Percentiles rank a stretch among this genome's conserved stretches.
These are phyloP conservation scores for Cisticola juncidis DNA, from an alignment of 2,113 vertebrate genomes.

Conservation along the genomic window DNA sequence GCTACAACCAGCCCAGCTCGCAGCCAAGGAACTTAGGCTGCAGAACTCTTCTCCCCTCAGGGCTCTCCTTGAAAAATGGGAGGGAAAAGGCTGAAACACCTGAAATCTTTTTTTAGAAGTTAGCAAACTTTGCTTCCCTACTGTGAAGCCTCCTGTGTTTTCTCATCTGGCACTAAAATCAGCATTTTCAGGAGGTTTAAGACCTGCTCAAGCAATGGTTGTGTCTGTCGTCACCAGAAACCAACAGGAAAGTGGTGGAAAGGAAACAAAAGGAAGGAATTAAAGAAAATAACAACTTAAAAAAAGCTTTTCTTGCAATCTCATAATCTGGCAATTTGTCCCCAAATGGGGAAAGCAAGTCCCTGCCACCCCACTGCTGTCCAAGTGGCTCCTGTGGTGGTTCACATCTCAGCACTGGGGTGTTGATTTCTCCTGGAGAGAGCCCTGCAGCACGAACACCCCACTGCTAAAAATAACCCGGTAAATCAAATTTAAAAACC, in stretches of 20 bases:
- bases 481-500: slow-evolving; percentile 44
- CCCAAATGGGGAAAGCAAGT: fast-evolving
- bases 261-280: not conserved
- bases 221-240: not conserved
- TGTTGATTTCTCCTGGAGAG: not conserved
- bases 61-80: not conserved
- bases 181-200: not conserved
- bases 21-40: not conserved
- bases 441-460: slow-evolving; percentile 17
- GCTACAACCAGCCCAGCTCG: not conserved
- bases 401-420: not conserved
- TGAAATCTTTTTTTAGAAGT: not conserved
- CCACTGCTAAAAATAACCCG: slow-evolving; percentile 33
- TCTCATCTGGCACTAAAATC: not conserved
- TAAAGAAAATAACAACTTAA: too few species aligned
- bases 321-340: not conserved
- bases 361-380: not conserved
- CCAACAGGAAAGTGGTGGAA: not conserved
- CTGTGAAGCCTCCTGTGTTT: not conserved
- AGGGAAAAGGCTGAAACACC: not conserved
- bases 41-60: not conserved
- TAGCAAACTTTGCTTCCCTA: not conserved
- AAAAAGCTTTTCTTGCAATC: not conserved
- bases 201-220: not conserved
- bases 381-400: not conserved